Evolutionary conservation across 2,113 vertebrate species (phyloP), one percentile per base, ranked within the genome.

Genomic region (Sylvia atricapilla): DNA sequence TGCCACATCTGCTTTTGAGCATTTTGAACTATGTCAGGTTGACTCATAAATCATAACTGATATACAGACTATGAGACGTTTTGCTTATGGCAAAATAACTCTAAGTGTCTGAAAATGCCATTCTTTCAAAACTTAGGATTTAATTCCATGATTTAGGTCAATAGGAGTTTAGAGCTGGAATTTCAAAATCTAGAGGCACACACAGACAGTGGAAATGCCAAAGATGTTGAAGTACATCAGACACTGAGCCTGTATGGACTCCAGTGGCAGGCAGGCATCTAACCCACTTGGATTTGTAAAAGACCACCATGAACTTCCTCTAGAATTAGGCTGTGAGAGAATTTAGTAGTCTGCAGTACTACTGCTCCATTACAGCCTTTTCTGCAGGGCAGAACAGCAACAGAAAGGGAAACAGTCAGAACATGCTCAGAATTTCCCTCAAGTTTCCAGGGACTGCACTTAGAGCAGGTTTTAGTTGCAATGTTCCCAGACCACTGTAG

Each of bases 31-130:
- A 15, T 33, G 60, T 64, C 73, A 59, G 35, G 56, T n/a, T 75
- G 43, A 75, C 60, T 78, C 60, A 59, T 33, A 74, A 89, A 88
- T 76, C 37, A 14, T 53, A 84, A 62, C 30, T 41, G 79, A 94
- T 83, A 53, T 6, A 53, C 46, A 74, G 43, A 63, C n/a, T 46
- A 58, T 5, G 44, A 81, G 43, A 87, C 10, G 3, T 81, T 81
- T 59, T 47, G 25, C 50, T 94, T 35, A 75, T 15, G 43, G 69
- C 64, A 93, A 81, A 93, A 91, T 82, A 88, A 73, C 70, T 74
- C 59, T 18, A 75, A 75, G 35, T 68, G 46, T 62, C 60, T 89
- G 46, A 77, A 94, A 93, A 94, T 43, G 31, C 19, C 47, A 59
- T 73, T 64, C 35, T 63, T 46, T 25, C 27, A 77, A 89, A 89